Evolutionary conservation across 2,113 vertebrate species (phyloP), one percentile per base, ranked within the genome.

Genomic region (Etheostoma cragini): DNA sequence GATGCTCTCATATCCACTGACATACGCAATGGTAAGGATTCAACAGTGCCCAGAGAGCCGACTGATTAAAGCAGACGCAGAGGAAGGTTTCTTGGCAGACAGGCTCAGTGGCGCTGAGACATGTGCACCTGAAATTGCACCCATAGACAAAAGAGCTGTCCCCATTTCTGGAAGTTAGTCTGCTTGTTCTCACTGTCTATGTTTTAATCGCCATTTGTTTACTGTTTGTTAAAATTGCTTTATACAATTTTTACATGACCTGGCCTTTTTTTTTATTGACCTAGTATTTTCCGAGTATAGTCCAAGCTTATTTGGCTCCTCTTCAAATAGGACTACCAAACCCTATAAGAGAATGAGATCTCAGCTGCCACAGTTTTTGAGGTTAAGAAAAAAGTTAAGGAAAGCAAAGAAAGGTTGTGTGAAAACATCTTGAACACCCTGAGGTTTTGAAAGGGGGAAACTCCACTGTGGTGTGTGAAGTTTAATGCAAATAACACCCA

Each of bases 1-100:
- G 80, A 62, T 67, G 63, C 72, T 83, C 72, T 77, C 66, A 38
- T 22, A 81, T 72, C 60, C 64, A 63, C 73, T 81, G 64, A 69
- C 70, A 60, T 46, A 61, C 19, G 22, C 49, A n/a, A 24, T 65
- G 70, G 78, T 65, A 66, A 54, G 58, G 79, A 60, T 82, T 70
- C 66, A 81, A 62, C 67, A 75, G 65, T 46, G 75, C 52, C 45
- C 57, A 71, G 22, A 72, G 62, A 38, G 61, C 49, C 1, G 1
- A n/a, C 72, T 82, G 81, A 86, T 89, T 58, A 86, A 89, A 85
- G 85, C 66, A 81, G 63, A 82, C 69, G 49, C 71, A n/a, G 70
- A 67, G 54, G 68, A 70, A 82, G 78, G 72, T 79, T 83, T 76
- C 71, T 26, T 75, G 77, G 67, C 83, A 73, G 60, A 62, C 12